A percentile compares a stretch with the other conserved stretches of the same genome.
These are phyloP conservation scores for Ophiothrix spiculata DNA, from an alignment of 35 echinoderm and acorn worm species.

Conservation along the genomic window DNA sequence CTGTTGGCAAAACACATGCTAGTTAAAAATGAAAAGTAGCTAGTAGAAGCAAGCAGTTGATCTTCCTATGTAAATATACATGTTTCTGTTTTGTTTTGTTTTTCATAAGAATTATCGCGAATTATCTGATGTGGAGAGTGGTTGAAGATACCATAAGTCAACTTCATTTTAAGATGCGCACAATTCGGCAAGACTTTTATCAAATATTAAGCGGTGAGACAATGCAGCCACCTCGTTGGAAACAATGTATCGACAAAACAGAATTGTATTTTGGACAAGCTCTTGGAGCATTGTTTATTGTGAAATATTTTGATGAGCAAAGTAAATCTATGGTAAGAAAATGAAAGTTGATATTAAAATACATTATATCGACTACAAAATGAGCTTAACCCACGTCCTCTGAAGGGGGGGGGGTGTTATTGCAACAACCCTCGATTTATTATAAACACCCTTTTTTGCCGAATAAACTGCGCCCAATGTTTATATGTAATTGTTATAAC, in stretches of 20 bases:
- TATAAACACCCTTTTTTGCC: no score
- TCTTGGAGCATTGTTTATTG: slow-evolving; percentile 52
- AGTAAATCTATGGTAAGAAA: slow-evolving; percentile 58
- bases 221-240: slow-evolving; percentile 48
- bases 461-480: no score
- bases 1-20: slow-evolving; percentile 46
- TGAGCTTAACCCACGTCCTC: neutral
- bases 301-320: slow-evolving; percentile 55
- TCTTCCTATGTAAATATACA: neutral
- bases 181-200: slow-evolving; percentile 26
- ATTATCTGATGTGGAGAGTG: slow-evolving; percentile 55
- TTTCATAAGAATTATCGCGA: slow-evolving; percentile 59
- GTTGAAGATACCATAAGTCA: slow-evolving; percentile 22
- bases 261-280: slow-evolving; percentile 18
- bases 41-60: neutral
- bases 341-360: neutral
- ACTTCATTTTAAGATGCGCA: slow-evolving; percentile 17
- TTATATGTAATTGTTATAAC: no score
- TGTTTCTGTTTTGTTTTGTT: neutral
- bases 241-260: slow-evolving; percentile 30
- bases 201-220: slow-evolving; percentile 40
- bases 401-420: no score
- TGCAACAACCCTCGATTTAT: no score
- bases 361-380: neutral
- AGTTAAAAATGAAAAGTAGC: slow-evolving; percentile 43